Evolutionary conservation across 1,140 invertebrate species (phyloP), one percentile per base, ranked within the genome.

Genomic region (Harlomillsia oculata): DNA sequence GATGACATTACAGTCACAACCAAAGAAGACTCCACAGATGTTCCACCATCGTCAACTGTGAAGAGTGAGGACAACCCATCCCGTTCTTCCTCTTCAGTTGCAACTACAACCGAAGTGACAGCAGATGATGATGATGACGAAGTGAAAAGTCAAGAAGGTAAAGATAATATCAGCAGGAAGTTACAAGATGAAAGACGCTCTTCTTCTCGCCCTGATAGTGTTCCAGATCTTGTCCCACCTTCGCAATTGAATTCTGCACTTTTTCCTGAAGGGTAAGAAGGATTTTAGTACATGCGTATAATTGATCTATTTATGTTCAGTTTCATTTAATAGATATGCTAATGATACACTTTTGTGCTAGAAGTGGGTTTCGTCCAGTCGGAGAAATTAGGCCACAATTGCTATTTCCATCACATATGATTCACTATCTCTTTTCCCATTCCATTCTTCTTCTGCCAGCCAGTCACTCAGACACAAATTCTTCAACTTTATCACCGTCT

Each of bases 321-420:
- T n/a, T n/a, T 3, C 29, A 37, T 51, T 4, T 37, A 9, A 25
- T 28, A 25, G 20, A 0, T 18, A 49, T 30, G 1, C 14, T 29
- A 32, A 14, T 29, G 21, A 30, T 56, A 8, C 20, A 41, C 26
- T 52, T 16, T 9, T 46, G 32, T n/a, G 1, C 3, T 29, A 56
- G 41, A 34, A 39, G 45, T 16, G 45, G 60, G 14, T 62, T 62
- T 30, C 44, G 60, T 23, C 60, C 60, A 18, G 55, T 62, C 29
- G 56, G 49, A 40, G 56, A 59, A 59, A 43, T 59, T 11, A 36
- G 56, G 5, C 56, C 56, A 13, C 52, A 53, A 18, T 21, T 53
- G 25, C 26, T 59, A 20, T 59, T 59, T 32, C 51, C 55, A 36
- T 25, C n/a, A n/a, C n/a, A n/a, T n/a, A n/a, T n/a, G n/a, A n/a